A percentile compares a stretch with the other conserved stretches of the same genome.
phyloP scores from a whole-genome alignment of 2,797 vertebrate genomes.

The Poeciliopsis presidionis region DNA sequence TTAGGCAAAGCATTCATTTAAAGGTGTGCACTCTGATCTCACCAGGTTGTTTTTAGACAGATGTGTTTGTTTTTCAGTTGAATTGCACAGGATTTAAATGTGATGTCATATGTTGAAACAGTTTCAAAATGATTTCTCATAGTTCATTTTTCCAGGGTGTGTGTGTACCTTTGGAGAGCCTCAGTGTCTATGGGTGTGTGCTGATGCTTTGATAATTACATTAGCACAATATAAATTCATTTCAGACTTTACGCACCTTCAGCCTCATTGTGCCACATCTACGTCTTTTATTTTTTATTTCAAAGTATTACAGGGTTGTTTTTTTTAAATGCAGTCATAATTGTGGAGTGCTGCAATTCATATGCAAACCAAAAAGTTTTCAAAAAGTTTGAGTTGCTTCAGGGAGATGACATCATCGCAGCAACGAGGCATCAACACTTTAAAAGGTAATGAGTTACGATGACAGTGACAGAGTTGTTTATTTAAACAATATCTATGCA shows the following conservation, averaged over 20 bases:
- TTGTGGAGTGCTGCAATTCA: slow-evolving; percentile 8
- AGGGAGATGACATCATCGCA: slow-evolving; percentile 2
- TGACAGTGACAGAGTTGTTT: slow-evolving; percentile 4
- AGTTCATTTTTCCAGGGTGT: neutral
- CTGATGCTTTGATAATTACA: neutral
- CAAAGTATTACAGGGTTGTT: neutral
- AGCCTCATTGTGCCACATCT: neutral
- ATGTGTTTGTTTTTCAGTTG: neutral
- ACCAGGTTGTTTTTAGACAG: neutral
- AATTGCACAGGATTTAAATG: neutral
- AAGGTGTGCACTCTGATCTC: neutral
- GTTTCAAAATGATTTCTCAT: neutral
- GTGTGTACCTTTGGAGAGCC: neutral
- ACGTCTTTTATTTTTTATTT: neutral
- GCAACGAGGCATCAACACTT: slow-evolving; percentile 1
- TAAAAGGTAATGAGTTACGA: slow-evolving; percentile 23
- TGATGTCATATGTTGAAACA: neutral
- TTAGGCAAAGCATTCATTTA: neutral
- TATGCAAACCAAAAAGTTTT: slow-evolving; percentile 7
- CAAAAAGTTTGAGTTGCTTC: slow-evolving; percentile 11
- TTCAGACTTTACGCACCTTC: neutral
- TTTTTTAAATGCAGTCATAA: slow-evolving; percentile 2
- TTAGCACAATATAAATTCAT: neutral
- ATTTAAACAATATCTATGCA: slow-evolving; percentile 41
- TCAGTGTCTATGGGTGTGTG: neutral